Evolutionary conservation across 2,113 vertebrate species (phyloP), one percentile per base, ranked within the genome.

Genomic region (Numenius arquata): DNA sequence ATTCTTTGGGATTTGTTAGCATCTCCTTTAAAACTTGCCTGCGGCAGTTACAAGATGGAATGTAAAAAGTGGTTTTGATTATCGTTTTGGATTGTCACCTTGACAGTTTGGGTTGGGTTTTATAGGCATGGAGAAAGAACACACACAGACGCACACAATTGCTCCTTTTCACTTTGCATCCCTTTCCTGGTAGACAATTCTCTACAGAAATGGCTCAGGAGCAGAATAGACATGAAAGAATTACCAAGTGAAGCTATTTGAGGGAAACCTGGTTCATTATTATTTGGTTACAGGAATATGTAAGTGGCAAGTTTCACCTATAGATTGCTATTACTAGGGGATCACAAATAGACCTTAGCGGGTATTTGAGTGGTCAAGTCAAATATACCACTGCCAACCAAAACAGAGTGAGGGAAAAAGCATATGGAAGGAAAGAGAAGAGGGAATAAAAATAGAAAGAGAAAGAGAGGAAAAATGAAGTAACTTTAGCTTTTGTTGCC

Each of bases 71-170:
- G 93, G 96, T 98, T 98, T 98, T 98, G 98, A 98, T 98, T 98
- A 98, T 98, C 97, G 47, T 98, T 98, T 98, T 98, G 97, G 98
- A 98, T 98, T 98, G 98, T 98, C 98, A 98, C 98, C 97, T 98
- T 98, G 98, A 98, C 98, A 98, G 98, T 98, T 97, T 98, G 96
- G 97, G 97, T 96, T 97, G 96, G 91, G 97, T 97, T 98, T 98
- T 97, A 96, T 93, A 97, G 91, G 45, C 90, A 95, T 87, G 95
- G 97, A 97, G 90, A 97, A 97, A 98, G 97, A 97, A 96, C 88
- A 97, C 95, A 97, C 90, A 97, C 82, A 95, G 79, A 83, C 3
- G 4, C 76, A 96, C 53, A 93, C 92, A 88, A 90, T 27, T 96
- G 78, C 80, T 94, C 66, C 85, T 95, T 97, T 97, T 96, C 97